Evolutionary conservation across 2,888 invertebrate species (phyloP).

Genomic region (Danaus chrysippus): DNA sequence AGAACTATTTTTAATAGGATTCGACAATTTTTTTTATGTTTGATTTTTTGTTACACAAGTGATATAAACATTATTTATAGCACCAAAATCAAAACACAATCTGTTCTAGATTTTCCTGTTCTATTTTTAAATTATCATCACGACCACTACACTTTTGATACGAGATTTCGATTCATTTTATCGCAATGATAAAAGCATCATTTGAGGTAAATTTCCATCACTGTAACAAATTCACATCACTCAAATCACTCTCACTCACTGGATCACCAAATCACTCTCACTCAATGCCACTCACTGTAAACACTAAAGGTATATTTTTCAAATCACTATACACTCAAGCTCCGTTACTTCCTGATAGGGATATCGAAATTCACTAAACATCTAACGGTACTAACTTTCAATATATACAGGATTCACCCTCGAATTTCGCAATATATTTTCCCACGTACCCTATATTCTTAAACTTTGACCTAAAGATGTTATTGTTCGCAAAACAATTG

Average conservation of each 20-base stretch:
- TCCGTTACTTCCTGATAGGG: slow-evolving; percentile 63
- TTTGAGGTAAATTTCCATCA: too few species aligned
- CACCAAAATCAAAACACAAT: too few species aligned
- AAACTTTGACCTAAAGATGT: slow-evolving; percentile 58
- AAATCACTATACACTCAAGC: neutral
- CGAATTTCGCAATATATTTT: slow-evolving; percentile 44
- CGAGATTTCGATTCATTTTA: too few species aligned
- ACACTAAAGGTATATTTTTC: neutral
- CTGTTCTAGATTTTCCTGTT: too few species aligned
- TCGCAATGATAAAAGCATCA: too few species aligned
- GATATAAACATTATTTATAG: slow-evolving; percentile 1
- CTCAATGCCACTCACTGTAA: too few species aligned
- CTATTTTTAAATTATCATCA: too few species aligned
- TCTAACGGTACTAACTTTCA: slow-evolving; percentile 45
- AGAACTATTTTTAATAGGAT: neutral
- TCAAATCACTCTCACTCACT: too few species aligned
- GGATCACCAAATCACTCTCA: too few species aligned
- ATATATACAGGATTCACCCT: slow-evolving; percentile 68
- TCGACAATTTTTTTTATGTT: neutral
- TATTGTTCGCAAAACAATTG: slow-evolving; percentile 64
- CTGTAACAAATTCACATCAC: too few species aligned
- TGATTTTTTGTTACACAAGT: slow-evolving; percentile 8
- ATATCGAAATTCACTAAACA: slow-evolving; percentile 61
- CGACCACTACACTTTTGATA: too few species aligned
- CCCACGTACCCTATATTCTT: slow-evolving; percentile 52